phyloP scores from a whole-genome alignment of 2,113 vertebrate species.

The Silurus asotus region DNA sequence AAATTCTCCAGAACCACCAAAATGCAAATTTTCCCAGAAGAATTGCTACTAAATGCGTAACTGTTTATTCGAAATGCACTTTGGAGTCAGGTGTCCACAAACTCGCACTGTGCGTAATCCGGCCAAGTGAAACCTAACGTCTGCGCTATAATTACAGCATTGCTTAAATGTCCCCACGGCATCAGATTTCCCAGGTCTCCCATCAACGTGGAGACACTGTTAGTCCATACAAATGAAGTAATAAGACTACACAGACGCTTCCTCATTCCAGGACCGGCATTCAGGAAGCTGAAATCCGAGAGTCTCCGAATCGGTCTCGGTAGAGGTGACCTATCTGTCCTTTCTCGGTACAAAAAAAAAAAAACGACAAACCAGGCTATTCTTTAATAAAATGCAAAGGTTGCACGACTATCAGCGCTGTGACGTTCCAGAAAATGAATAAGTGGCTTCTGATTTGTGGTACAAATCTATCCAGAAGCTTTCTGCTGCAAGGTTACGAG shows the following conservation, averaged over 20 bases:
- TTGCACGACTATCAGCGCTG: background rate
- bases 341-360: background rate
- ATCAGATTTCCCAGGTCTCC: slow-evolving; percentile 20
- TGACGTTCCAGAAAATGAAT: background rate
- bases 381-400: background rate
- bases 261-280: slow-evolving; percentile 38
- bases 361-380: background rate
- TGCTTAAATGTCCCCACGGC: background rate
- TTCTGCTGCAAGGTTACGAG: background rate
- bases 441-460: background rate
- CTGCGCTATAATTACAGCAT: background rate
- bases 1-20: too few relatives aligned
- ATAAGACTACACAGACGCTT: slow-evolving; percentile 6
- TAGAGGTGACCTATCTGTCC: slow-evolving; percentile 1
- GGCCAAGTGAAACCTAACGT: background rate
- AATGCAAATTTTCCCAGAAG: too few relatives aligned
- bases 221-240: background rate
- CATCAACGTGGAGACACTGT: background rate
- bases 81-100: too few relatives aligned
- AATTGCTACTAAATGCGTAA: too few relatives aligned
- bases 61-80: too few relatives aligned
- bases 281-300: slow-evolving; percentile 27
- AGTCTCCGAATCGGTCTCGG: background rate
- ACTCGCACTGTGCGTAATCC: too few relatives aligned
- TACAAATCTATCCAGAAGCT: background rate